Evolutionary conservation across 2,797 vertebrate genomes (phyloP).

Genomic region (Emys orbicularis): DNA sequence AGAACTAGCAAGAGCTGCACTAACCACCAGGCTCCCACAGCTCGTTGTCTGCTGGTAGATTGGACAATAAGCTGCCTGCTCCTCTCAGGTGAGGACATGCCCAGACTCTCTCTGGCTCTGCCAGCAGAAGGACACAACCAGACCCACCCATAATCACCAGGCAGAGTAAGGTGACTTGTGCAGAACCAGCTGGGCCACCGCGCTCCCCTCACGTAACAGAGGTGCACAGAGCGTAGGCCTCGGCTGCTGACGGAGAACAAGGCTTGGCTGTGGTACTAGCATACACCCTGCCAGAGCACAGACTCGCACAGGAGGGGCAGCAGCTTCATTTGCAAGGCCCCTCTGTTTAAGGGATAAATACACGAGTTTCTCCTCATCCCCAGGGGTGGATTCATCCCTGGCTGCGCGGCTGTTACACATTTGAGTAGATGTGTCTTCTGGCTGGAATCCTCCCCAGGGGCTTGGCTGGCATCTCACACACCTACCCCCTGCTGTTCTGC

Average conservation of each 20-base stretch:
- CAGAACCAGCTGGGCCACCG: constrained; percentile 44
- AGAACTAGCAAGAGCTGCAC: constrained; percentile 33
- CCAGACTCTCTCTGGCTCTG: background rate
- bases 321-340: background rate
- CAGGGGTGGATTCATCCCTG: background rate
- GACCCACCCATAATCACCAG: constrained; percentile 6
- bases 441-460: background rate
- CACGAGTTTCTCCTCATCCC: background rate
- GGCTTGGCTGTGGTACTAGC: constrained; percentile 56
- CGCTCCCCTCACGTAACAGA: background rate
- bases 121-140: background rate
- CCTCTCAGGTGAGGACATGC: background rate
- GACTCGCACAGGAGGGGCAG: constrained; percentile 48
- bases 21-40: constrained; percentile 29
- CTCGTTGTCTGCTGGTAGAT: constrained; percentile 39
- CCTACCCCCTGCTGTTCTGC: background rate
- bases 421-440: background rate
- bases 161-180: constrained; percentile 76
- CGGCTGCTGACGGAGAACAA: constrained; percentile 27
- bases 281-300: background rate
- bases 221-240: constrained; percentile 3
- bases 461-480: background rate
- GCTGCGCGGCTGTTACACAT: background rate
- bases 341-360: no score
- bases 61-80: background rate